A percentile compares a stretch with the other conserved stretches of the same genome.
Evolutionary conservation across 2,797 vertebrate species (phyloP).

Genomic region (Sebastiscus tertius): DNA sequence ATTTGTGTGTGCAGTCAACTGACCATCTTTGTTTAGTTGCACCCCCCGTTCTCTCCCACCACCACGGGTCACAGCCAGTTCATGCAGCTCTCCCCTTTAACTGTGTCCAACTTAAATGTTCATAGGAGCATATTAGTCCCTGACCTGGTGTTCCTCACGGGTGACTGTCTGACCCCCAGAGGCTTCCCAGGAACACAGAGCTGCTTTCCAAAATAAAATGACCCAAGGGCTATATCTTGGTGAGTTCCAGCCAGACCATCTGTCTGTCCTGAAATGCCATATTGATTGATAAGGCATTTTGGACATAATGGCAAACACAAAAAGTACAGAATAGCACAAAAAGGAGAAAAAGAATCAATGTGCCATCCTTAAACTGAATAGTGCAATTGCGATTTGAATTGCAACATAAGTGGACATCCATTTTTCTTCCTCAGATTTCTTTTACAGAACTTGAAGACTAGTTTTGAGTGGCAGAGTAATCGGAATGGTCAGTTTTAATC

Average conservation of each 20-base stretch:
- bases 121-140: neutral
- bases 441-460: neutral
- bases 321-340: neutral
- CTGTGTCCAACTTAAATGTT: neutral
- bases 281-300: slow-evolving; percentile 15
- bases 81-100: slow-evolving; percentile 3
- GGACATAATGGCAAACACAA: slow-evolving; percentile 1
- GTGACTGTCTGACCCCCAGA: slow-evolving; percentile 17
- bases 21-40: neutral
- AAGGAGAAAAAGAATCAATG: neutral
- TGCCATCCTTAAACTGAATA: neutral
- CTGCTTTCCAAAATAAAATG: slow-evolving; percentile 46
- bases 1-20: slow-evolving; percentile 17
- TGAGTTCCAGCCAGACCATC: slow-evolving; percentile 19
- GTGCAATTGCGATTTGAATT: neutral
- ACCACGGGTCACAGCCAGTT: neutral
- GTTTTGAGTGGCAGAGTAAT: neutral
- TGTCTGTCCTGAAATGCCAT: slow-evolving; percentile 39
- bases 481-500: neutral
- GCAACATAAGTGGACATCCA: neutral
- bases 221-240: slow-evolving; percentile 7
- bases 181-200: neutral
- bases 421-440: neutral
- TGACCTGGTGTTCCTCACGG: slow-evolving; percentile 27
- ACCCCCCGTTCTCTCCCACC: neutral